These are phyloP conservation scores for Cebus imitator DNA, from an alignment of 2,113 vertebrate genomes.

Conservation along the genomic window DNA sequence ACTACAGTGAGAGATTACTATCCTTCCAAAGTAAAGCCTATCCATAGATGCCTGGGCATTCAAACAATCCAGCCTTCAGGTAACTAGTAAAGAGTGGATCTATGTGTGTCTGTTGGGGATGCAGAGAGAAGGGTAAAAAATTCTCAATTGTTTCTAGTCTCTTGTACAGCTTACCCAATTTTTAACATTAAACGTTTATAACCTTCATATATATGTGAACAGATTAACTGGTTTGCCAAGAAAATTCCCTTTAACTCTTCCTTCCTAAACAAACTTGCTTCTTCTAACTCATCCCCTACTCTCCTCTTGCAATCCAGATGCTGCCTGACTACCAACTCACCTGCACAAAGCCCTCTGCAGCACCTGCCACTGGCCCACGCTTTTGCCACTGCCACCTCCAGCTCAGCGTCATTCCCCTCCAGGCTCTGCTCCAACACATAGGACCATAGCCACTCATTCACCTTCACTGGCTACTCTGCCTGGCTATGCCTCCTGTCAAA, in stretches of 20 bases:
- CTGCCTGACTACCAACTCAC: neutral
- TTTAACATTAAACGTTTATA: neutral
- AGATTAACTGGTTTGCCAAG: neutral
- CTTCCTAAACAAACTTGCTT: accelerated
- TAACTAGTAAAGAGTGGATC: neutral
- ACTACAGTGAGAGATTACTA: neutral
- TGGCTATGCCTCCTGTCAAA: neutral
- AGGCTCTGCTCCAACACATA: neutral
- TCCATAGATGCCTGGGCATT: neutral
- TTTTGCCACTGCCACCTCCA: too few relatives aligned
- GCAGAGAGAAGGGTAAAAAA: neutral
- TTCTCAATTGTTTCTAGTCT: neutral
- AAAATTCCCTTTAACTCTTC: neutral
- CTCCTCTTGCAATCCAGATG: neutral
- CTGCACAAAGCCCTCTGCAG: neutral
- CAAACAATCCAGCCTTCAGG: neutral
- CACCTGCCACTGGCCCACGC: neutral
- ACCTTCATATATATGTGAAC: neutral
- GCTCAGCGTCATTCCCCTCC: neutral
- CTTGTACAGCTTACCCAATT: neutral
- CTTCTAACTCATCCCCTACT: neutral
- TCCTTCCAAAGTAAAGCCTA: neutral
- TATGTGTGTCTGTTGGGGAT: neutral
- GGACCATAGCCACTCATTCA: too few relatives aligned
- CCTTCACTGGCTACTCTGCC: neutral